These are phyloP conservation scores for Rhagoletis zephyria DNA, from an alignment of 1,140 invertebrate species.

Conservation along the genomic window DNA sequence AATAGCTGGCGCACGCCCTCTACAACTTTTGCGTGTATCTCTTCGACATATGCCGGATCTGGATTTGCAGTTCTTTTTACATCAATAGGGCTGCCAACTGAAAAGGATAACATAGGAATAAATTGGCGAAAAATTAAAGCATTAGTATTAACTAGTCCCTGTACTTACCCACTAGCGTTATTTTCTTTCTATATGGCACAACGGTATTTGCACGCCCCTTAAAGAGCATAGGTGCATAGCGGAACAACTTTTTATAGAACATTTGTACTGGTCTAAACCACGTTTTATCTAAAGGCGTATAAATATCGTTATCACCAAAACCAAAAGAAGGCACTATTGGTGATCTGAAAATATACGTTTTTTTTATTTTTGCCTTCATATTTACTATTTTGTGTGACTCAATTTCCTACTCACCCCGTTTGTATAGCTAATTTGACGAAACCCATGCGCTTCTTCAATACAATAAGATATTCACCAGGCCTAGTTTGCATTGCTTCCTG, in stretches of 20 bases:
- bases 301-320: slow-evolving; percentile 28
- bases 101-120: slow-evolving; percentile 73
- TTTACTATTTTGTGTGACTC: too few species aligned
- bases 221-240: slow-evolving; percentile 80
- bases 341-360: neutral
- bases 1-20: too few species aligned
- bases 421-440: slow-evolving; percentile 86
- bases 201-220: slow-evolving; percentile 59
- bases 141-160: neutral
- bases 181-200: slow-evolving; percentile 76
- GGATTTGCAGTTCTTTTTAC: slow-evolving; percentile 82
- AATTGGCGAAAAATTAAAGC: slow-evolving; percentile 49
- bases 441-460: slow-evolving; percentile 83
- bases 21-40: slow-evolving; percentile 84
- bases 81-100: slow-evolving; percentile 87
- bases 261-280: slow-evolving; percentile 13
- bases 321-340: slow-evolving; percentile 38
- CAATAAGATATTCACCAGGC: slow-evolving; percentile 81
- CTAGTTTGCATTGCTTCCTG: slow-evolving; percentile 84
- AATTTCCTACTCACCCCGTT: slow-evolving; percentile 79
- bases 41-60: slow-evolving; percentile 81
- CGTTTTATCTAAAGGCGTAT: neutral
- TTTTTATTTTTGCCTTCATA: too few species aligned
- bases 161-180: slow-evolving; percentile 87
- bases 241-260: slow-evolving; percentile 78